phyloP scores from a whole-genome alignment of 1,140 invertebrate species.

The Alviniconcha marisindica region DNA sequence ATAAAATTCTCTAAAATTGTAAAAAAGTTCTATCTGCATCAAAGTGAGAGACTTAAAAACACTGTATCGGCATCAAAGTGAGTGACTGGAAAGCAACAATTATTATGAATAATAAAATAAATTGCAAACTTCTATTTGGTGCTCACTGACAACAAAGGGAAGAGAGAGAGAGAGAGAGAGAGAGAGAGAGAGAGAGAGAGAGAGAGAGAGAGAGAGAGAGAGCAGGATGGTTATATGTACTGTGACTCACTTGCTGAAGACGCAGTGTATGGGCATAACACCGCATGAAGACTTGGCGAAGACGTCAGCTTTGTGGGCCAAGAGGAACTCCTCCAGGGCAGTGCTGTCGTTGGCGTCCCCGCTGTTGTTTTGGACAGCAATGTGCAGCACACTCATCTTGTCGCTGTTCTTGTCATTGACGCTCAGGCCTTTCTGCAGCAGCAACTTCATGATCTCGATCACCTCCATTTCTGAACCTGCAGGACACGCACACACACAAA shows the following conservation, averaged over 20 bases:
- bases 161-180: too few relatives aligned
- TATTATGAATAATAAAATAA: too few relatives aligned
- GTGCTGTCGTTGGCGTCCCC: conserved; percentile 72
- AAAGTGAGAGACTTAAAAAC: too few relatives aligned
- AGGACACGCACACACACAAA: conserved; percentile 34
- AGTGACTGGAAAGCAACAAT: too few relatives aligned
- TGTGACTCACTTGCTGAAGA: conserved; percentile 74
- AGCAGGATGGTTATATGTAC: too few relatives aligned
- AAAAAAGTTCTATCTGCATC: too few relatives aligned
- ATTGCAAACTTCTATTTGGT: too few relatives aligned
- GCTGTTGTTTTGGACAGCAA: conserved; percentile 71
- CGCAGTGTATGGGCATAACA: conserved; percentile 76
- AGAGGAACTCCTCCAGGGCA: conserved; percentile 70
- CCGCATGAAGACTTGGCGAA: conserved; percentile 59
- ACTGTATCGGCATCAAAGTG: too few relatives aligned
- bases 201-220: too few relatives aligned
- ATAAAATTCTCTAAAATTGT: too few relatives aligned
- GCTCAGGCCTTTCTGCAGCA: conserved; percentile 63
- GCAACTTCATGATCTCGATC: conserved; percentile 55
- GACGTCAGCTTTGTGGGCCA: conserved; percentile 63
- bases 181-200: too few relatives aligned
- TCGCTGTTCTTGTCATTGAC: conserved; percentile 59
- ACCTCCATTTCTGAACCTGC: conserved; percentile 61
- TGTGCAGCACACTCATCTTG: conserved; percentile 65
- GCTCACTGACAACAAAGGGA: too few relatives aligned